Conservation (phyloP, 2,797 vertebrate genomes). For the Hoplostethus mediterraneus region DNA sequence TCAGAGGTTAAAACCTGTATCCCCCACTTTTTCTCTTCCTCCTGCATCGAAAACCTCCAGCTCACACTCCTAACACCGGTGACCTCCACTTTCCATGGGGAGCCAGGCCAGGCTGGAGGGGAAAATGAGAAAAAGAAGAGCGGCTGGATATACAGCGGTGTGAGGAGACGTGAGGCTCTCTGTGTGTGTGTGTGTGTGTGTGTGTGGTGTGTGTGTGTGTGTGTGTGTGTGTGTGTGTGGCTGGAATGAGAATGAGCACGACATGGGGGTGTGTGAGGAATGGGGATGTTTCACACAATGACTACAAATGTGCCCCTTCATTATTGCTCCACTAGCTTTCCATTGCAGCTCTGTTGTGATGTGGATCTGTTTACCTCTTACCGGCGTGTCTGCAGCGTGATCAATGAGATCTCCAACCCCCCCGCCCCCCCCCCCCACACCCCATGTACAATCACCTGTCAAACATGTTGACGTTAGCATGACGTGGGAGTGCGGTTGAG, state of each 20-base stretch:
- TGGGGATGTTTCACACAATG: constrained; percentile 67
- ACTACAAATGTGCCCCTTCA: constrained; percentile 71
- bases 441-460: constrained; percentile 54
- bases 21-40: constrained; percentile 53
- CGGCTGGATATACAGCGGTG: constrained; percentile 26
- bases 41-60: constrained; percentile 51
- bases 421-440: too few species aligned
- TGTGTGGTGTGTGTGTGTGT: constrained; percentile 47
- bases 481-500: constrained; percentile 57
- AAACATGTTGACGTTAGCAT: constrained; percentile 55
- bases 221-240: constrained; percentile 47
- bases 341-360: constrained; percentile 5
- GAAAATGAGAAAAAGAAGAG: constrained; percentile 77
- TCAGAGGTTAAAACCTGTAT: constrained; percentile 65
- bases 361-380: constrained; percentile 43
- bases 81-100: constrained; percentile 77
- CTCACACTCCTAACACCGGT: constrained; percentile 61
- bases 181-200: constrained; percentile 36
- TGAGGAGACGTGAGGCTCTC: constrained; percentile 9
- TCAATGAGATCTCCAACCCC: constrained; percentile 51
- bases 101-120: constrained; percentile 55
- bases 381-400: constrained; percentile 34
- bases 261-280: constrained; percentile 51
- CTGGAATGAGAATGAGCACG: constrained; percentile 71
- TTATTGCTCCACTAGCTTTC: constrained; percentile 55